Evolutionary conservation across 1,140 invertebrate species (phyloP).

Genomic region (Phymorhynchus buccinoides): DNA sequence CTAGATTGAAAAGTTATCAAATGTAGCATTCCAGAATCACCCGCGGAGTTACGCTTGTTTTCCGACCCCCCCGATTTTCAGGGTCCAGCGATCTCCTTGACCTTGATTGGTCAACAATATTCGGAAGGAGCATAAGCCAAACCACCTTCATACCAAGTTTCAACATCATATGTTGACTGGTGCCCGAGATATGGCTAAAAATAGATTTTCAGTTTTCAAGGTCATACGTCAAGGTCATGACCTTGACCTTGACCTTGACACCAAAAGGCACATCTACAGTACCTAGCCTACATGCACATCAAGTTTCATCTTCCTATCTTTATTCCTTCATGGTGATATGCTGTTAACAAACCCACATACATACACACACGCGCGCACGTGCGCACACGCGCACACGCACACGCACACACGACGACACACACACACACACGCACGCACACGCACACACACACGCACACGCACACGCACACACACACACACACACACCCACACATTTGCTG

Average conservation of each 20-base stretch:
- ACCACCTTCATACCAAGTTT: too few relatives aligned
- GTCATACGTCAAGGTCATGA: background rate
- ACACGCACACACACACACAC: conserved; percentile 24
- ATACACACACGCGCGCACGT: background rate
- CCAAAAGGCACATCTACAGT: background rate
- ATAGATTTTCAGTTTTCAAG: background rate
- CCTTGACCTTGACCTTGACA: background rate
- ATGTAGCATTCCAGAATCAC: too few relatives aligned
- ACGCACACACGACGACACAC: background rate
- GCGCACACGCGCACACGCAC: conserved; percentile 11
- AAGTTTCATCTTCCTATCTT: background rate
- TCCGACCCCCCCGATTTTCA: too few relatives aligned
- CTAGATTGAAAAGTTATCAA: too few relatives aligned
- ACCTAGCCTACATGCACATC: background rate
- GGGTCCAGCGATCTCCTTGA: too few relatives aligned
- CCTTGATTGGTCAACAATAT: too few relatives aligned
- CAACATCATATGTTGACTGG: too few relatives aligned
- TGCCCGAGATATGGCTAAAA: too few relatives aligned
- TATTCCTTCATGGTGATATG: too few relatives aligned
- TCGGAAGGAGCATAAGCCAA: too few relatives aligned
- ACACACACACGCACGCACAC: conserved; percentile 12
- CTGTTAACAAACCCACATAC: background rate
- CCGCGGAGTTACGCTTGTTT: too few relatives aligned
- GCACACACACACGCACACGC: background rate
- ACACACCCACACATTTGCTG: background rate